A percentile compares a stretch with the other conserved stretches of the same genome.
These are phyloP conservation scores for Eristalis arbustorum DNA, from an alignment of 2,888 invertebrate genomes.

Conservation along the genomic window DNA sequence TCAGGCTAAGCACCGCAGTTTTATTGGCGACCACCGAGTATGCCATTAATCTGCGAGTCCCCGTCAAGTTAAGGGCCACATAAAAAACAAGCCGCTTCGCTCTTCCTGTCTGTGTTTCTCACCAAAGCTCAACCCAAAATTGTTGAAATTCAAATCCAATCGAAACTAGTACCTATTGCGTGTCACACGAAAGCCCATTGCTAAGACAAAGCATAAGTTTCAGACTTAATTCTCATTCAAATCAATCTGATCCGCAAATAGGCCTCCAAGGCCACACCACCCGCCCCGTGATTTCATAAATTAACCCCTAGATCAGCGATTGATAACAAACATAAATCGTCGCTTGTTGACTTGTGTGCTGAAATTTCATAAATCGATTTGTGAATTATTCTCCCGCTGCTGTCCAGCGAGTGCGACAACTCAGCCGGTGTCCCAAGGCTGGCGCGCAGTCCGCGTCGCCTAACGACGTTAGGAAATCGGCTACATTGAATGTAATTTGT, in stretches of 20 bases:
- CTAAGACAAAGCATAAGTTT: slow-evolving; percentile 36
- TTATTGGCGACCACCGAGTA: background rate
- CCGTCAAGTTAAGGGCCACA: background rate
- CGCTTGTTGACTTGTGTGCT: slow-evolving; percentile 1
- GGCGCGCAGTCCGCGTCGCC: background rate
- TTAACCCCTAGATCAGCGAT: slow-evolving; percentile 14
- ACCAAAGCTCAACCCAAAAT: background rate
- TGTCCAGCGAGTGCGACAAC: too few relatives aligned
- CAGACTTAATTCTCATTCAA: slow-evolving; percentile 13
- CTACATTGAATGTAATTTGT: slow-evolving; percentile 60
- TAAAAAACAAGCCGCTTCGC: background rate
- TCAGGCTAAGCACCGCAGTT: background rate
- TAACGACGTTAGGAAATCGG: slow-evolving; percentile 37
- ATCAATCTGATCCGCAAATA: slow-evolving; percentile 1
- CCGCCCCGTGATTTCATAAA: slow-evolving; percentile 2
- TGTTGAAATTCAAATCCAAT: slow-evolving; percentile 4
- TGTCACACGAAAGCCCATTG: slow-evolving; percentile 16
- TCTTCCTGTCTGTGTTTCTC: background rate
- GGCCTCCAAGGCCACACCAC: slow-evolving; percentile 12
- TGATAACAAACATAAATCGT: slow-evolving; percentile 19
- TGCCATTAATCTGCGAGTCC: background rate
- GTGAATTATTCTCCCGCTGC: background rate
- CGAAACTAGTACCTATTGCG: slow-evolving; percentile 32
- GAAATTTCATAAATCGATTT: slow-evolving; percentile 15
- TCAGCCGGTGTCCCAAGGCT: background rate